Percentiles rank a stretch among this genome's conserved stretches.
Conservation (phyloP, 2,888 invertebrate genomes). For the Meta bourneti region DNA sequence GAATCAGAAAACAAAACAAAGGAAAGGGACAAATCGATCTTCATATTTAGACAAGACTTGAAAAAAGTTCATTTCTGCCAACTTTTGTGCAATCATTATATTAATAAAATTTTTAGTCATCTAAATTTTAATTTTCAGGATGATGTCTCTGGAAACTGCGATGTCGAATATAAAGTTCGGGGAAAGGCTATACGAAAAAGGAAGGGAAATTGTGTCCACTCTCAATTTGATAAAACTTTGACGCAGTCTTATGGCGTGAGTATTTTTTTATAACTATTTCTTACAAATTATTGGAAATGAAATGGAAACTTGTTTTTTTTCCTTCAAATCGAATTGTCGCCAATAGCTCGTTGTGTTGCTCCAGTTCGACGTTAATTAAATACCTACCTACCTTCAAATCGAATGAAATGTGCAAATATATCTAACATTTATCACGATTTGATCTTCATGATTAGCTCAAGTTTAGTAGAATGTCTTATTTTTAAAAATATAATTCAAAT, state of each 20-base stretch:
- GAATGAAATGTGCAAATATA: too few species aligned
- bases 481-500: background rate
- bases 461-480: too few species aligned
- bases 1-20: too few species aligned
- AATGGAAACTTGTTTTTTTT: too few species aligned
- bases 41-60: background rate
- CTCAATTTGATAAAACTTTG: conserved; percentile 10
- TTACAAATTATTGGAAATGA: too few species aligned
- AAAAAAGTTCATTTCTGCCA: background rate
- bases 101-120: background rate
- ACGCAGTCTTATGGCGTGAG: conserved; percentile 57
- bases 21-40: background rate
- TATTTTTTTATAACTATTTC: background rate
- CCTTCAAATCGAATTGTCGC: too few species aligned
- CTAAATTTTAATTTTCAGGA: conserved; percentile 4
- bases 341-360: too few species aligned
- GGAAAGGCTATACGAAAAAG: conserved; percentile 33
- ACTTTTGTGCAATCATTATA: background rate
- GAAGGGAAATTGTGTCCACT: conserved; percentile 42
- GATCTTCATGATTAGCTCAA: too few species aligned
- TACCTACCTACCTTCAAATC: too few species aligned
- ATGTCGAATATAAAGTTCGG: conserved; percentile 41
- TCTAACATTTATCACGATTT: too few species aligned
- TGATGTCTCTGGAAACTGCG: conserved; percentile 61
- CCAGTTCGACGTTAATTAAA: too few species aligned